Evolutionary conservation across 2,888 invertebrate genomes (phyloP).

Genomic region (Luperina testacea): DNA sequence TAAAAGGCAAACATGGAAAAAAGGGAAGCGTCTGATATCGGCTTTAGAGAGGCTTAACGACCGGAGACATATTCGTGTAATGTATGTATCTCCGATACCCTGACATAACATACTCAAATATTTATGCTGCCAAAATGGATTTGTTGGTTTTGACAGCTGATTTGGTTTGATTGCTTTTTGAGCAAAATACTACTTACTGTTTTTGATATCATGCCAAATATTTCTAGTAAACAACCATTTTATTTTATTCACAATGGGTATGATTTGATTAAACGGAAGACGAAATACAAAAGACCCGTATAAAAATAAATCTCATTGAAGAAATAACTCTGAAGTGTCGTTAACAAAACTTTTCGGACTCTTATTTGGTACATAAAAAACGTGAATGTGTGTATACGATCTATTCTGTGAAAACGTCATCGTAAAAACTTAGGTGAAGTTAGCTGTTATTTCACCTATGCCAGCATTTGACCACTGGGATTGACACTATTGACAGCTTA

Average conservation of each 20-base stretch:
- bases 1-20: background rate
- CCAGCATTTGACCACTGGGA: background rate
- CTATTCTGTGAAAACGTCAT: background rate
- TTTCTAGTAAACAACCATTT: background rate
- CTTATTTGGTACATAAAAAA: background rate
- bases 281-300: background rate
- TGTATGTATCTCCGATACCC: background rate
- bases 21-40: background rate
- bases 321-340: background rate
- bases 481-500: background rate
- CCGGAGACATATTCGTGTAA: conserved; percentile 17
- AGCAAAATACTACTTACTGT: background rate
- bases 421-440: background rate
- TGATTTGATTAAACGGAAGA: background rate
- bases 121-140: conserved; percentile 10
- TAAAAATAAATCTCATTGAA: background rate
- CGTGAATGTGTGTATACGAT: background rate
- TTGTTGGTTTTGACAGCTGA: conserved; percentile 2
- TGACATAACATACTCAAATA: conserved; percentile 4
- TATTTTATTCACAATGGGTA: background rate
- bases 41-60: background rate
- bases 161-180: background rate
- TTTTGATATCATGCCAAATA: background rate
- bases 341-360: conserved; percentile 2
- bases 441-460: background rate